Evolutionary conservation across 2,797 vertebrate species (phyloP), one percentile per base, ranked within the genome.

Genomic region (Sciurus vulgaris): DNA sequence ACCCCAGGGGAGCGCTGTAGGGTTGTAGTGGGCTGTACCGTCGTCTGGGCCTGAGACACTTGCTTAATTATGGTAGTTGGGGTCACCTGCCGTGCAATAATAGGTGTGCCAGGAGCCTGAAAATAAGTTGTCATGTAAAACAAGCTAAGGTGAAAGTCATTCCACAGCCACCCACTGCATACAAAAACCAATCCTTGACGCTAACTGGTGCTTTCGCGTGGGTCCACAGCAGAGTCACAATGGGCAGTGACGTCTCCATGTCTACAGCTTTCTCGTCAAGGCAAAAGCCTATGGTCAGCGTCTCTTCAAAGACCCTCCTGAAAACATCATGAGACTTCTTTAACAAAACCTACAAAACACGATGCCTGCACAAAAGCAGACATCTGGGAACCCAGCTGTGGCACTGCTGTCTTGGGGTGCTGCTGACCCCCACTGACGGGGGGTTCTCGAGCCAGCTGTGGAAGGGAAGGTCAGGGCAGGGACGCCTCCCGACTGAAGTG

Each of bases 21-120:
- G 91, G 99, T 98, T 49, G 99, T 98, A 61, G 99, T 99, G 38
- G 98, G 98, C 82, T 99, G 99, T 95, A 99, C 98, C 78, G 99
- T 98, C 0, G 99, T 99, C 94, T 99, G 98, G 94, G 99, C 98
- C 96, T 99, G 99, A 98, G 99, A 99, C 97, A 99, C 99, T 97
- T 99, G 99, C 97, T 99, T 99, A 97, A 99, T 99, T 97, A 99
- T 99, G 91, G 99, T 99, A 91, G 99, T 99, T 51, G 99, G 99
- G 96, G 99, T 98, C 97, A 99, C 99, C 96, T 99, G 99, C 96
- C 99, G 99, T 96, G 98, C 99, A 97, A 99, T 98, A 74, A 99
- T 98, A 67, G 99, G 98, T 0, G 99, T 98, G 97, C 99, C 99
- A 74, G 99, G 99, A 96, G 99, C 98, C 99, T 99, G 91, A 30